A percentile compares a stretch with the other conserved stretches of the same genome.
Evolutionary conservation across 2,888 invertebrate genomes (phyloP).

Genomic region (Rotaria macrura): DNA sequence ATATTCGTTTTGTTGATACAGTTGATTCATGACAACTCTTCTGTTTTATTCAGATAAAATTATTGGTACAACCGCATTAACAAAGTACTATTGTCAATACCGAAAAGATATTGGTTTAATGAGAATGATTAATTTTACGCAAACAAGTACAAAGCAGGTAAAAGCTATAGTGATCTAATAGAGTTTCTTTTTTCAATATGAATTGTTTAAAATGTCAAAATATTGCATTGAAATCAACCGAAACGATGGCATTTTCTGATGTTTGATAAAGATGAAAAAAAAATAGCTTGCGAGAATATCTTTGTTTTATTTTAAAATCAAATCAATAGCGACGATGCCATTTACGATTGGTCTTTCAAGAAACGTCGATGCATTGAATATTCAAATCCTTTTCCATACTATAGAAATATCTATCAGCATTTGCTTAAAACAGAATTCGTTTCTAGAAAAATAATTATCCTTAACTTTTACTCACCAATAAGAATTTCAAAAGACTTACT

Average conservation of each 20-base stretch:
- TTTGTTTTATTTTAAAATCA: too few species aligned
- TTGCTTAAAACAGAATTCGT: too few species aligned
- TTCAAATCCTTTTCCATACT: too few species aligned
- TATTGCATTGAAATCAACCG: not conserved
- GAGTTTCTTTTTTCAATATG: not conserved
- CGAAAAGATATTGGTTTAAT: constrained; percentile 74
- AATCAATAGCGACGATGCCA: too few species aligned
- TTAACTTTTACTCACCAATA: too few species aligned
- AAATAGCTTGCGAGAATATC: too few species aligned
- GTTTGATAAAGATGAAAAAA: not conserved
- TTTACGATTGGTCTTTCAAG: too few species aligned
- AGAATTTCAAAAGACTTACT: too few species aligned
- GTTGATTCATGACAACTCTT: constrained; percentile 14
- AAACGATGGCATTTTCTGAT: not conserved
- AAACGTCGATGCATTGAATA: too few species aligned
- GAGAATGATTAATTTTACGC: constrained; percentile 84
- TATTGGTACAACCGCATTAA: constrained; percentile 73
- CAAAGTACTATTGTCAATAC: constrained; percentile 90
- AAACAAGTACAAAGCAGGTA: constrained; percentile 54
- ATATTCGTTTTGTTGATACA: too few species aligned
- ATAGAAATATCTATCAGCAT: too few species aligned
- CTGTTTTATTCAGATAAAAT: constrained; percentile 12
- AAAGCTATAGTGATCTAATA: not conserved
- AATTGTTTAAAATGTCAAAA: not conserved
- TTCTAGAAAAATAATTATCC: too few species aligned